Evolutionary conservation across 2,113 vertebrate species (phyloP).

Genomic region (Gavialis gangeticus): DNA sequence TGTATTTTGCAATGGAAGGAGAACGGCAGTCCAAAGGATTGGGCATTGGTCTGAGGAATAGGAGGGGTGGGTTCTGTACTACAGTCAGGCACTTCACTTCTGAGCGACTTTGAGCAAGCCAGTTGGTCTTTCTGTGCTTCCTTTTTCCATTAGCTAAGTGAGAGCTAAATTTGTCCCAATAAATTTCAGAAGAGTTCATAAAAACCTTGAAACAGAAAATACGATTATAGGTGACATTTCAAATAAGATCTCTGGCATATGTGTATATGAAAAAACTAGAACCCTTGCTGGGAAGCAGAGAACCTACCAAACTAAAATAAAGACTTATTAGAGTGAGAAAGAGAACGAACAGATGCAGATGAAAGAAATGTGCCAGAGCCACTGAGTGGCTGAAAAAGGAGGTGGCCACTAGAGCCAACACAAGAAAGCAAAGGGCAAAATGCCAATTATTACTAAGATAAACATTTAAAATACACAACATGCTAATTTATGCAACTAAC

Average conservation of each 20-base stretch:
- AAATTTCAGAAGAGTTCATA: conserved; percentile 1
- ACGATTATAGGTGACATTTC: conserved; percentile 15
- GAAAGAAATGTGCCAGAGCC: neutral
- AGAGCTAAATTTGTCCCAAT: neutral
- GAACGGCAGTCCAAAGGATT: neutral
- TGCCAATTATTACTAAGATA: neutral
- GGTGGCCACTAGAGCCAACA: neutral
- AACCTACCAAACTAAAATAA: neutral
- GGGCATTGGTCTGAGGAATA: neutral
- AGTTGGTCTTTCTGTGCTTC: neutral
- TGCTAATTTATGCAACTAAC: neutral
- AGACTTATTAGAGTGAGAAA: neutral
- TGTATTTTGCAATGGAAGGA: neutral
- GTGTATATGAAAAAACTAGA: neutral
- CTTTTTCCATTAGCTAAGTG: neutral
- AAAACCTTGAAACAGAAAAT: neutral
- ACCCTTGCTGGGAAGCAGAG: neutral
- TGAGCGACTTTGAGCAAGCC: neutral
- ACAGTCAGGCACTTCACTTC: neutral
- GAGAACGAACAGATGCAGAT: neutral
- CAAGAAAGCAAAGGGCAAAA: neutral
- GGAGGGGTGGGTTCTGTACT: neutral
- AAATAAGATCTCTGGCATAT: neutral
- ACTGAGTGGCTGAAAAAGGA: neutral
- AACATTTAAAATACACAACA: conserved; percentile 11